Percentiles rank a stretch among this genome's conserved stretches.
These are phyloP conservation scores for Plestiodon gilberti DNA, from an alignment of 2,113 vertebrate species.

Conservation along the genomic window DNA sequence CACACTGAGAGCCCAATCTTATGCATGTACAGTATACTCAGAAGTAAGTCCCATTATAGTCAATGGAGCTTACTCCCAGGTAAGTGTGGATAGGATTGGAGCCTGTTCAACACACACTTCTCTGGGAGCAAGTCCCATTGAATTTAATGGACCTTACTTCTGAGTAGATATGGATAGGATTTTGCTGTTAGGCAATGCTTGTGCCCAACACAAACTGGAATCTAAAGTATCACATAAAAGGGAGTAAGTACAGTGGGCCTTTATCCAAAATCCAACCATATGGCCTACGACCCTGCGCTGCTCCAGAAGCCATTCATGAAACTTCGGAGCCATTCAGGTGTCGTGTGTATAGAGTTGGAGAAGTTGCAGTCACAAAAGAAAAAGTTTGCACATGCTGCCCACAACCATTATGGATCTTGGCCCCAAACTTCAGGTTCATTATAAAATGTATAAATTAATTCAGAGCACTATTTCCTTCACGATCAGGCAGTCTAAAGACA, in stretches of 20 bases:
- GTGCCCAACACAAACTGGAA: no score
- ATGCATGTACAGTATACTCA: no score
- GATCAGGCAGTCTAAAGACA: slow-evolving; percentile 33
- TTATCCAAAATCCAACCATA: not conserved
- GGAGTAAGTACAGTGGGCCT: not conserved
- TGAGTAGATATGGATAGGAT: no score
- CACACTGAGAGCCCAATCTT: no score
- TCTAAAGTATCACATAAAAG: no score
- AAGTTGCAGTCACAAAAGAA: not conserved
- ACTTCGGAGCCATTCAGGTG: not conserved
- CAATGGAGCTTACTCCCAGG: no score
- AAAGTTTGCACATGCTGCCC: not conserved
- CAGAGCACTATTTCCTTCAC: not conserved
- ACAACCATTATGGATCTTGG: not conserved
- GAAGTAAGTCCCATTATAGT: no score
- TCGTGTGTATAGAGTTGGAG: not conserved
- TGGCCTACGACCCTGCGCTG: not conserved
- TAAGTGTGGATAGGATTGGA: no score
- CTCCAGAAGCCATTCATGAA: not conserved
- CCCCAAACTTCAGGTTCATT: not conserved
- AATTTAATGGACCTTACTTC: no score
- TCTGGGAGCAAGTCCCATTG: no score
- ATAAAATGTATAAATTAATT: not conserved
- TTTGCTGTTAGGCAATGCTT: no score
- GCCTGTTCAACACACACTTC: no score